Base-by-base conservation (phyloP, 1,140 invertebrate species). In the Cecropterus lyciades region DNA sequence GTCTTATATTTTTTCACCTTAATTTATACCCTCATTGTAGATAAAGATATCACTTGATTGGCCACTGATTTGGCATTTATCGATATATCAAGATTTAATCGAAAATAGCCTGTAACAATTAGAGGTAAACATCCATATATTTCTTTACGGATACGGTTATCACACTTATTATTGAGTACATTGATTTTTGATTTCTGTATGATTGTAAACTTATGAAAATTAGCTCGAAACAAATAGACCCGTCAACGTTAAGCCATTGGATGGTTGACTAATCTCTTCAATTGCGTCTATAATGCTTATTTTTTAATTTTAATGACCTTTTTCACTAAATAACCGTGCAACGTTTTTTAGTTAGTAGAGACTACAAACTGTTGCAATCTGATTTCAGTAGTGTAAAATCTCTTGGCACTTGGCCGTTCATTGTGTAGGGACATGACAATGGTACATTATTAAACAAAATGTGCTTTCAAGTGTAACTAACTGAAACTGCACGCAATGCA, bases 391-490 rank as follows among this genome's bases (percentile, higher is more conserved):
- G 14, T 45, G 13, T 16, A 45, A 45, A 45, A 45, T 45, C 14
- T 16, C 14, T 6, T 17, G 8, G 14, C 5, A 45, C 43, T 15
- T 45, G 15, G 43, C 11, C 2, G 14, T 17, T 45, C 4, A 43
- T 43, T 33, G 10, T 33, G 20, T 24, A 24, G 20, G 9, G n/a
- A 40, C 11, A 9, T 45, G 43, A 45, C 43, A 16, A 45, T 45
- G 13, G 14, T 10, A 16, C 7, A 45, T 45, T 17, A 0, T 1
- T 45, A 5, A 45, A 45, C 43, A 16, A 45, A 45, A 17, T 16
- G 43, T 15, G 14, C 15, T 45, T 45, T 45, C 15, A 45, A 45
- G 43, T n/a, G 43, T 45, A 45, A 45, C 43, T 45, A 45, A 45
- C 14, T 45, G 14, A 0, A 1, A 8, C 3, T 45, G 43, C 43